Percentiles rank a stretch among this genome's conserved stretches.
phyloP scores from a whole-genome alignment of 1,140 invertebrate genomes.

The Leptinotarsa defecta region DNA sequence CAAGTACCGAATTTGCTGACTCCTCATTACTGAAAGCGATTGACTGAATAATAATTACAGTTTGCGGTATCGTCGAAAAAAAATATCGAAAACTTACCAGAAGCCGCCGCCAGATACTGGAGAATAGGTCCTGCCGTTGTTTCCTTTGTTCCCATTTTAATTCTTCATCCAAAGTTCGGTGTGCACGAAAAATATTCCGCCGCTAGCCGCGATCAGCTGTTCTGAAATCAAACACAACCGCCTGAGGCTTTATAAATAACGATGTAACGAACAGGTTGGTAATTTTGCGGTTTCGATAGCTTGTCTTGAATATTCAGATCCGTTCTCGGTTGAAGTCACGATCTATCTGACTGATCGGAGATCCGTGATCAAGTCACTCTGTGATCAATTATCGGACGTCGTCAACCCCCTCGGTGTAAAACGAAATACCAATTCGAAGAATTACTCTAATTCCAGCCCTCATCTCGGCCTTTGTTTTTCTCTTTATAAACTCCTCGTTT shows the following conservation, averaged over 20 bases:
- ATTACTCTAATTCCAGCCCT: too few species aligned
- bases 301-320: background rate
- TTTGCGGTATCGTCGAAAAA: background rate
- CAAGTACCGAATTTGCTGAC: too few species aligned
- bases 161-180: background rate
- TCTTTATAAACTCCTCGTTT: too few species aligned
- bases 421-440: too few species aligned
- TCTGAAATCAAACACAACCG: background rate
- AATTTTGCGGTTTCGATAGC: background rate
- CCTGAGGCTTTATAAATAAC: background rate
- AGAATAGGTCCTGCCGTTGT: slow-evolving; percentile 32
- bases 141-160: background rate
- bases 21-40: too few species aligned
- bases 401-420: too few species aligned
- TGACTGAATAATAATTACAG: too few species aligned
- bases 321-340: background rate
- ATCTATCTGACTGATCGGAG: background rate
- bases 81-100: slow-evolving; percentile 27
- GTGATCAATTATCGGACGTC: too few species aligned
- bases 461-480: too few species aligned
- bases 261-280: background rate
- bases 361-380: too few species aligned
- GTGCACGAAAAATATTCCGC: background rate
- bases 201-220: background rate
- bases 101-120: slow-evolving; percentile 39